Conservation (phyloP, 2,113 vertebrate genomes). For the Coracopsis vasa region DNA sequence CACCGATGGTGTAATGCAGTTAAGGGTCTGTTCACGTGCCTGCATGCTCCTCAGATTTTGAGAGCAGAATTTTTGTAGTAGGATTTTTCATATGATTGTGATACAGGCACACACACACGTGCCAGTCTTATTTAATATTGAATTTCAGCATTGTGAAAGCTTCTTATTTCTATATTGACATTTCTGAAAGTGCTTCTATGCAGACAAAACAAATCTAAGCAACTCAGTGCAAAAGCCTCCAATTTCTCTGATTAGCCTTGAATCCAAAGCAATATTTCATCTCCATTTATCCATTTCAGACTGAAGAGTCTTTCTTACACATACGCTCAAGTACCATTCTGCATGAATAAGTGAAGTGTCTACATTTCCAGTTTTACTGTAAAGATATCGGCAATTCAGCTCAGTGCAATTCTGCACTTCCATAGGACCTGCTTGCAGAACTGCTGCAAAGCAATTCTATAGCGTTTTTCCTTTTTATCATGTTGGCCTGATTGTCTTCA, state of each 20-base stretch:
- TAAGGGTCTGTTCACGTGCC: neutral
- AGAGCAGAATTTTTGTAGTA: neutral
- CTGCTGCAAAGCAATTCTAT: neutral
- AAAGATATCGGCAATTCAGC: neutral
- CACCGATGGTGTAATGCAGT: accelerated
- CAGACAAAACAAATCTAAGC: neutral
- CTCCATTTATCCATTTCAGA: neutral
- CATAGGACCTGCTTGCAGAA: neutral
- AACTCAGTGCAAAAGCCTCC: neutral
- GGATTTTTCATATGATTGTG: neutral
- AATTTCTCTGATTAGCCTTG: neutral
- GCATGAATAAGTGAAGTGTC: neutral
- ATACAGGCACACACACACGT: neutral
- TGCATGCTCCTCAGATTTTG: neutral
- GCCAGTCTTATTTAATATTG: neutral
- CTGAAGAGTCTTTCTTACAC: neutral
- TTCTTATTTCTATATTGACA: neutral
- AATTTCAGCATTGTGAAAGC: neutral
- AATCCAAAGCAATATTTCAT: neutral
- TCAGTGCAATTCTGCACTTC: neutral
- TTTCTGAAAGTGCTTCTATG: neutral
- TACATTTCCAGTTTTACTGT: neutral
- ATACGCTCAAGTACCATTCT: neutral
- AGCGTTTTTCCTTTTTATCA: accelerated
- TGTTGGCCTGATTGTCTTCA: neutral